Evolutionary conservation across 2,797 vertebrate species (phyloP), one percentile per base, ranked within the genome.

Genomic region (Iguana delicatissima): DNA sequence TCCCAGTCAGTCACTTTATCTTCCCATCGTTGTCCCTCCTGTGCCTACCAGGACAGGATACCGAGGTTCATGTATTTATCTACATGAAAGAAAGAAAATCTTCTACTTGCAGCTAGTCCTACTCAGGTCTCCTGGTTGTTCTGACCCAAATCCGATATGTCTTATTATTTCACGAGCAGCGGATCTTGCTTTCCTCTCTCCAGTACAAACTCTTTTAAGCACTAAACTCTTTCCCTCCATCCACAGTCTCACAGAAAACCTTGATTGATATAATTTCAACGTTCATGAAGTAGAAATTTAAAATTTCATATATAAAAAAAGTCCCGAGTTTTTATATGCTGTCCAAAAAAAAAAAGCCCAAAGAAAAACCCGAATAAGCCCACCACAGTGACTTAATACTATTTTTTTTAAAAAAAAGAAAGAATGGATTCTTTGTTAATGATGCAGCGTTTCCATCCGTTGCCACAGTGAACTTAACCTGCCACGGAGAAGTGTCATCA

Each of bases 401-500:
- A 86, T 42, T 52, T 87, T 52, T 77, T 87, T 62, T 26, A 46
- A 72, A 72, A 85, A 55, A 29, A 89, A 18, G 94, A 93, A 96
- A 93, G 97, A 97, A 97, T 74, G 1, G 14, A 55, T 29, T 16
- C 97, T 98, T 97, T 95, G 82, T 97, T 97, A 97, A 96, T 96
- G 97, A 98, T 97, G 97, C 73, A 95, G 96, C 97, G 97, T 98
- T 98, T 97, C 98, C 98, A 97, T 98, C 99, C 99, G 99, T 99
- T 99, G 98, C 99, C 99, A 98, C 91, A 98, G 97, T 97, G 97
- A 97, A 97, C 97, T 97, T 93, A 91, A 94, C 94, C 97, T 97
- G 97, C 92, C 0, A 35, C 67, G 83, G 95, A 50, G 83, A 96
- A 96, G 96, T 89, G 88, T 95, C 97, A 97, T 95, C 98, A 98